These are phyloP conservation scores for Heliconius hermathena DNA, from an alignment of 1,140 invertebrate genomes.

Conservation along the genomic window DNA sequence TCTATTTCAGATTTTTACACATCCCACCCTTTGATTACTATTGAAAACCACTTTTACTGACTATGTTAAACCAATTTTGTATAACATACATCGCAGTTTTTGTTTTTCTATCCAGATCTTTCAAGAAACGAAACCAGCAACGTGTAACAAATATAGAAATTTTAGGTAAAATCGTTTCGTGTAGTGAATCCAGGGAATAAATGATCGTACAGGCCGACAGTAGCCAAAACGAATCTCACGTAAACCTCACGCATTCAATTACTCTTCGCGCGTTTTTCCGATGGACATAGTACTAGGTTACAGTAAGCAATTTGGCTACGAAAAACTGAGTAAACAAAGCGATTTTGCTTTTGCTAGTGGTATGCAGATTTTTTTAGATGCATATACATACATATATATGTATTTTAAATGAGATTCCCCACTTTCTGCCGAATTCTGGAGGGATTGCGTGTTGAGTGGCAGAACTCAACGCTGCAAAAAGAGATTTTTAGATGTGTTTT, in stretches of 20 bases:
- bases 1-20: constrained; percentile 69
- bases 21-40: constrained; percentile 50
- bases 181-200: constrained; percentile 47
- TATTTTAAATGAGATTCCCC: no score
- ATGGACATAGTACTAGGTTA: constrained; percentile 40
- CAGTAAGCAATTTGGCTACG: constrained; percentile 40
- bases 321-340: constrained; percentile 36
- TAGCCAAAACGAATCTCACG: constrained; percentile 61
- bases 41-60: constrained; percentile 21
- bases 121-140: neutral
- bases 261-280: constrained; percentile 56
- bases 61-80: neutral
- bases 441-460: no score
- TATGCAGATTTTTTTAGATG: neutral
- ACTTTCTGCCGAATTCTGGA: no score
- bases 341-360: constrained; percentile 18
- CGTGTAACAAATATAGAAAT: constrained; percentile 8
- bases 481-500: no score
- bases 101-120: neutral
- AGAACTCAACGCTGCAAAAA: no score
- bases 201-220: constrained; percentile 54
- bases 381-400: neutral
- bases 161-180: neutral
- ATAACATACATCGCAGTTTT: constrained; percentile 23
- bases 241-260: constrained; percentile 76